phyloP scores from a whole-genome alignment of 2,113 vertebrate species.

The Chaetops frenatus region DNA sequence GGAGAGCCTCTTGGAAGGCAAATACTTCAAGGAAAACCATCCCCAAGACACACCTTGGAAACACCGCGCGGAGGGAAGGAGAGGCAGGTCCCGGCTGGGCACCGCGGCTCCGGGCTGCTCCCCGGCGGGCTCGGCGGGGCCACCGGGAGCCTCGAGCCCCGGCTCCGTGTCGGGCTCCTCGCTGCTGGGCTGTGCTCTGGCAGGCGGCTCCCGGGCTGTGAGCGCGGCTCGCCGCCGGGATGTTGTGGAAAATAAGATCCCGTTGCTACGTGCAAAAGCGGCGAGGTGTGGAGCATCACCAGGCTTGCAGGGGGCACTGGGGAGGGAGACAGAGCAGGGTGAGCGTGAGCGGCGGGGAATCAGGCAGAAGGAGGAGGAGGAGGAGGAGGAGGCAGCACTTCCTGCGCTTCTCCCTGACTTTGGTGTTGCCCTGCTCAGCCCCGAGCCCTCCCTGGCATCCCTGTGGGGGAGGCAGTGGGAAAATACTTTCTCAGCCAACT shows the following conservation, averaged over 20 bases:
- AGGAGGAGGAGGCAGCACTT: neutral
- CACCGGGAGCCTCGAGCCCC: neutral
- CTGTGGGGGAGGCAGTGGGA: neutral
- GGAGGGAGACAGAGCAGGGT: neutral
- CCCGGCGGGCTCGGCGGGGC: neutral
- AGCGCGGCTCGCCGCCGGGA: slow-evolving; percentile 48
- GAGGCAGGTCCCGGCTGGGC: neutral
- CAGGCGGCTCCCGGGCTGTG: neutral
- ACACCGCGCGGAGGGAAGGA: slow-evolving; percentile 59
- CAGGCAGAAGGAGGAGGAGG: neutral
- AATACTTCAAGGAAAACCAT: neutral
- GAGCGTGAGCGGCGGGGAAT: neutral
- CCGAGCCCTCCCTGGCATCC: neutral
- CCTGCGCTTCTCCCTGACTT: fast-evolving
- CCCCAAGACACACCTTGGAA: slow-evolving; percentile 49
- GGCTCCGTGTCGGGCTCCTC: slow-evolving; percentile 25
- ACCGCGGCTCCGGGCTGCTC: neutral
- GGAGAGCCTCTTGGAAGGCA: slow-evolving; percentile 4
- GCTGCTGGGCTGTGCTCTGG: slow-evolving; percentile 30
- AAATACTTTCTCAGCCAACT: neutral
- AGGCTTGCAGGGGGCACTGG: slow-evolving; percentile 97
- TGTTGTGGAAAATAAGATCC: slow-evolving; percentile 77
- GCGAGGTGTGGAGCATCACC: slow-evolving; percentile 85
- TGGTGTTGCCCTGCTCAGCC: neutral
- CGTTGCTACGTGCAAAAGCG: slow-evolving; percentile 77